Conservation (phyloP, 2,797 vertebrate species). For the Sebastiscus albofasciatus region DNA sequence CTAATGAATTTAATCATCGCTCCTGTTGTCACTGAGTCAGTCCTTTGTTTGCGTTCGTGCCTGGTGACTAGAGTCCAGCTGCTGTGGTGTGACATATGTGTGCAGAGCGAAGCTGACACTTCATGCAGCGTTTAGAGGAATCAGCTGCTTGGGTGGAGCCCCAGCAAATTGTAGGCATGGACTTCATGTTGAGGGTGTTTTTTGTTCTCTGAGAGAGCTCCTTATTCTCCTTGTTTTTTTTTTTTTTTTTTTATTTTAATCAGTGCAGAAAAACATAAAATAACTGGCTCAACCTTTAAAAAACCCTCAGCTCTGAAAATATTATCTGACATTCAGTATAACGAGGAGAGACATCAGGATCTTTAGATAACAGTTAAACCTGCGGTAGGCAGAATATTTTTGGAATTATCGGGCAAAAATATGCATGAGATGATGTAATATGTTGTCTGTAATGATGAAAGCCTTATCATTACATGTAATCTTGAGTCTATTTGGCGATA, state of each 20-base stretch:
- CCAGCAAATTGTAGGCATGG: background rate
- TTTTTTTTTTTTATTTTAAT: background rate
- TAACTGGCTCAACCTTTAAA: background rate
- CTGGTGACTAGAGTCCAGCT: slow-evolving; percentile 30
- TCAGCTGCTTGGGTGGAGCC: slow-evolving; percentile 33
- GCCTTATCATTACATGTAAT: background rate
- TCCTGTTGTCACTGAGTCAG: slow-evolving; percentile 54
- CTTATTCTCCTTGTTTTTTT: background rate
- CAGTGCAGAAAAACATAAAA: background rate
- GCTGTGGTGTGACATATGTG: slow-evolving; percentile 31
- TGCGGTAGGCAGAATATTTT: too few relatives aligned
- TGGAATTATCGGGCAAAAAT: too few relatives aligned
- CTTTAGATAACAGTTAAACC: background rate
- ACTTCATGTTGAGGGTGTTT: background rate
- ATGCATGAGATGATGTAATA: background rate
- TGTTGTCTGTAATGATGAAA: background rate
- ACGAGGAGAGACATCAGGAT: background rate
- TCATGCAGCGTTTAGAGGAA: slow-evolving; percentile 11
- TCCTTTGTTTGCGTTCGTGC: slow-evolving; percentile 53
- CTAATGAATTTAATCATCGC: slow-evolving; percentile 68
- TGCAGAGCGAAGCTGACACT: slow-evolving; percentile 29
- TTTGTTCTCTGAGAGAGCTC: background rate
- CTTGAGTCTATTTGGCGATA: background rate
- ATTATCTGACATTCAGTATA: background rate
- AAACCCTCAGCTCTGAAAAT: background rate